Base-by-base conservation (phyloP, 2,888 invertebrate species). In the Acronicta alni region DNA sequence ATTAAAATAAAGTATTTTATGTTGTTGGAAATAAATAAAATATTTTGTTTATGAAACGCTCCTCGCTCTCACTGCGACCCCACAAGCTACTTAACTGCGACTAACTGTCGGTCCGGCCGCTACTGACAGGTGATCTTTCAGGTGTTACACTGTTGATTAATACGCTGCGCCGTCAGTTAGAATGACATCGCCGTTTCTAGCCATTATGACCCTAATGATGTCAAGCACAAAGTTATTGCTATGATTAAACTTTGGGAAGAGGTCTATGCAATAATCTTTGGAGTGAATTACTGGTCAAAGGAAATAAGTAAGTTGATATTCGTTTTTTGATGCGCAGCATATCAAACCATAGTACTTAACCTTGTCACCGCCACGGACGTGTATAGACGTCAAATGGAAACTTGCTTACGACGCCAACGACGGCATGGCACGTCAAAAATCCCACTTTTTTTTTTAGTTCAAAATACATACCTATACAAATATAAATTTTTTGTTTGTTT, bases 41-140 rank as follows among this genome's bases (percentile, higher is more conserved):
- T 30, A 30, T 30, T 30, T 12, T 12, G 12, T 12, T 30, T 30
- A 12, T 6, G 3, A 41, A 2, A 20, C 37, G 37, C 37, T 37
- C 8, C 5, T 12, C 42, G 42, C 51, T 51, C 32, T 8, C 30
- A 42, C 3, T 42, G 47, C 0, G 20, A 35, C 67, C 56, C 20
- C 54, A 62, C 62, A 61, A 26, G 17, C 49, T 67, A 74, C 78
- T 81, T 80, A 81, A 70, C 77, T 75, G 77, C 85, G 80, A 86
- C 87, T 88, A 89, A 90, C 85, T 88, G 89, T 85, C 83, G 85
- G 85, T 82, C 86, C 83, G 81, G 75, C 72, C 81, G 80, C 67
- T 66, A 73, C 70, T 75, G 84, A 85, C 88, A 81, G 83, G 84
- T 88, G 87, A 90, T 89, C 89, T 88, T 89, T 90, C 89, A 90